Conservation (phyloP, 2,888 invertebrate species). For the Perdita meconis region DNA sequence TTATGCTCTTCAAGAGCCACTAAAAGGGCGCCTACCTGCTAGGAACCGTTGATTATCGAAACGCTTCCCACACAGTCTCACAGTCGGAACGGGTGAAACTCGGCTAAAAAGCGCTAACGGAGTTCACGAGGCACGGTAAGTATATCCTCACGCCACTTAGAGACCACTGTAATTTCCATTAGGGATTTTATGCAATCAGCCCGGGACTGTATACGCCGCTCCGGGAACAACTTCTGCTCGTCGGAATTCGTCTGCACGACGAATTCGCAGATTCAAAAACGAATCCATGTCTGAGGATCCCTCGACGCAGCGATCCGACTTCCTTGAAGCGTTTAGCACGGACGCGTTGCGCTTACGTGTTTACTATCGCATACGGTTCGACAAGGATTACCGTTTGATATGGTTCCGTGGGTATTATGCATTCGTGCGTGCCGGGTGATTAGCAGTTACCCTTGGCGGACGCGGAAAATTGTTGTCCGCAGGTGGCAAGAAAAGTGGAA, state of each 20-base stretch:
- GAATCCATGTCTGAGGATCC: background rate
- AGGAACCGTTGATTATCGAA: constrained; percentile 83
- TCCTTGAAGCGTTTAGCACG: constrained; percentile 2
- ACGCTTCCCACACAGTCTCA: constrained; percentile 83
- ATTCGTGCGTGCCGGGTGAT: background rate
- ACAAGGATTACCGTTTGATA: background rate
- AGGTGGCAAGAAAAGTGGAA: constrained; percentile 25
- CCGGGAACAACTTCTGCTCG: constrained; percentile 42
- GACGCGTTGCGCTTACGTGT: background rate
- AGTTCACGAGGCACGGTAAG: constrained; percentile 73
- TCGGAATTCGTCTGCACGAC: constrained; percentile 57
- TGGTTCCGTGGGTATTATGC: background rate
- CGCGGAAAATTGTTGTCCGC: constrained; percentile 8
- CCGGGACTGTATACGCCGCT: constrained; percentile 53
- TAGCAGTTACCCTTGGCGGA: background rate
- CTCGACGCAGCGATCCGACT: constrained; percentile 4
- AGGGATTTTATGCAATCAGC: constrained; percentile 77
- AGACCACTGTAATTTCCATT: constrained; percentile 83
- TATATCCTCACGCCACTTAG: constrained; percentile 82
- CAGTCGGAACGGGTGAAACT: constrained; percentile 78
- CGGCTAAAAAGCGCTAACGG: constrained; percentile 79
- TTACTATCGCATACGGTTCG: no score
- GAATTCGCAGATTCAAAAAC: constrained; percentile 45
- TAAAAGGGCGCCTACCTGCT: constrained; percentile 82
- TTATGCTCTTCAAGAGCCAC: constrained; percentile 76